Evolutionary conservation across 2,888 invertebrate species (phyloP).

Genomic region (Stenoptilia bipunctidactyla): DNA sequence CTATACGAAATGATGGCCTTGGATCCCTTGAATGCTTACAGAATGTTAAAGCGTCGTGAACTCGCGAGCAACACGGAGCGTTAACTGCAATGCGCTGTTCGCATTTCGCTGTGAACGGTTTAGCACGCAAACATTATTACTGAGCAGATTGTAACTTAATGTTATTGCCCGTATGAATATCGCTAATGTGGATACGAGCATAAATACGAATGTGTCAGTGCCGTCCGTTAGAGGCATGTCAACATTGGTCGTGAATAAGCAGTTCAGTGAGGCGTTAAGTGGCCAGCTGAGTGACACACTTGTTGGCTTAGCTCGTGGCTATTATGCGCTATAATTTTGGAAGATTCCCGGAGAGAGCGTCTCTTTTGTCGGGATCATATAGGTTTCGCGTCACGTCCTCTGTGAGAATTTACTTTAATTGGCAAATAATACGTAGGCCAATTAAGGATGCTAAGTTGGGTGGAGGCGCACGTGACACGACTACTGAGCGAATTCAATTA

Average conservation of each 20-base stretch:
- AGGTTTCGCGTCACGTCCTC: slow-evolving; percentile 64
- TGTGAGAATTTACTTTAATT: slow-evolving; percentile 71
- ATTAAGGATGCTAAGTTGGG: slow-evolving; percentile 70
- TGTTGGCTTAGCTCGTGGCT: slow-evolving; percentile 23
- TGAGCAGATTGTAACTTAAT: background rate
- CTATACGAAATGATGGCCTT: slow-evolving; percentile 45
- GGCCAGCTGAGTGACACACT: slow-evolving; percentile 9
- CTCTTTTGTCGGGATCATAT: slow-evolving; percentile 36
- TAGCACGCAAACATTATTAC: background rate
- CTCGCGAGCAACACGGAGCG: background rate
- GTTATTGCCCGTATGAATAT: slow-evolving; percentile 1
- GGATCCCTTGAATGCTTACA: slow-evolving; percentile 25
- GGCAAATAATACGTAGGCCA: slow-evolving; percentile 72
- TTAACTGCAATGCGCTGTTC: background rate
- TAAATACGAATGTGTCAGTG: background rate
- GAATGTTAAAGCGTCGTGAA: background rate
- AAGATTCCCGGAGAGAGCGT: slow-evolving; percentile 28
- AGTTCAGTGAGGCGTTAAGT: slow-evolving; percentile 12
- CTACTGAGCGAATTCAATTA: slow-evolving; percentile 65
- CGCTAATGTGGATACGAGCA: slow-evolving; percentile 12
- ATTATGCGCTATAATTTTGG: slow-evolving; percentile 37
- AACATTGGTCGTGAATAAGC: slow-evolving; percentile 22
- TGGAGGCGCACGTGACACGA: slow-evolving; percentile 64
- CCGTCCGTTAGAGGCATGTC: slow-evolving; percentile 28
- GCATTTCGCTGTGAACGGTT: background rate